Evolutionary conservation across 1,140 invertebrate genomes (phyloP).

Genomic region (Diprion similis): DNA sequence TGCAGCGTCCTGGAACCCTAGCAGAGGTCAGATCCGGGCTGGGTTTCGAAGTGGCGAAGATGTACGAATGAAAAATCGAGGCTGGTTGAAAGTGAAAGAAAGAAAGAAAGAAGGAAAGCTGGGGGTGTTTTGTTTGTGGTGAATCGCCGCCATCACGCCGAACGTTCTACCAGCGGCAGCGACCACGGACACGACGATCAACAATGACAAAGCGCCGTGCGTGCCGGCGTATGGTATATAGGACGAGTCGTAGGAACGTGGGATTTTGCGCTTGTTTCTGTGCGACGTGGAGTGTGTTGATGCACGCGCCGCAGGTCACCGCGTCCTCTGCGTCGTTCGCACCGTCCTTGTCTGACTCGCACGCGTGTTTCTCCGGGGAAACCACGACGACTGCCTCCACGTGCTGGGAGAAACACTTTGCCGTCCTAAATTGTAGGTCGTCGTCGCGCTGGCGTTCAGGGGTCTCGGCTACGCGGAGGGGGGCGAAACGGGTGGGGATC

Average conservation of each 20-base stretch:
- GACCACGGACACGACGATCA: slow-evolving; percentile 4
- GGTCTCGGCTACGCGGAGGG: slow-evolving; percentile 9
- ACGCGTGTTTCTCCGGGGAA: slow-evolving; percentile 42
- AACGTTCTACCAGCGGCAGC: background rate
- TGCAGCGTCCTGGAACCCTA: too few species aligned
- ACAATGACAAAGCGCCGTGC: slow-evolving; percentile 4
- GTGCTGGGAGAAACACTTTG: slow-evolving; percentile 49
- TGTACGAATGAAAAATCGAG: too few species aligned
- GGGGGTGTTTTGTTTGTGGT: too few species aligned
- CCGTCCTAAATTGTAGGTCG: slow-evolving; percentile 59
- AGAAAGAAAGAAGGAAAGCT: too few species aligned
- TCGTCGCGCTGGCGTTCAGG: slow-evolving; percentile 31
- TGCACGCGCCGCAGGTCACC: slow-evolving; percentile 41
- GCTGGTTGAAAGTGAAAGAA: too few species aligned
- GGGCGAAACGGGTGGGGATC: slow-evolving; percentile 25
- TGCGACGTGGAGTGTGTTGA: slow-evolving; percentile 14
- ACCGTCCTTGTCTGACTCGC: slow-evolving; percentile 37
- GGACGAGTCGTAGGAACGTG: background rate
- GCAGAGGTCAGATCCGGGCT: too few species aligned
- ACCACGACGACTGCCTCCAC: slow-evolving; percentile 56
- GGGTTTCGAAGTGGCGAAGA: too few species aligned
- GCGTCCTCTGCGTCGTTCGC: slow-evolving; percentile 34
- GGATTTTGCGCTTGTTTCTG: slow-evolving; percentile 9
- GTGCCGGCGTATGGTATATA: background rate
- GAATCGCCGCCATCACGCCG: too few species aligned